Conservation (phyloP, 1,140 invertebrate species). For the Ruditapes philippinarum region DNA sequence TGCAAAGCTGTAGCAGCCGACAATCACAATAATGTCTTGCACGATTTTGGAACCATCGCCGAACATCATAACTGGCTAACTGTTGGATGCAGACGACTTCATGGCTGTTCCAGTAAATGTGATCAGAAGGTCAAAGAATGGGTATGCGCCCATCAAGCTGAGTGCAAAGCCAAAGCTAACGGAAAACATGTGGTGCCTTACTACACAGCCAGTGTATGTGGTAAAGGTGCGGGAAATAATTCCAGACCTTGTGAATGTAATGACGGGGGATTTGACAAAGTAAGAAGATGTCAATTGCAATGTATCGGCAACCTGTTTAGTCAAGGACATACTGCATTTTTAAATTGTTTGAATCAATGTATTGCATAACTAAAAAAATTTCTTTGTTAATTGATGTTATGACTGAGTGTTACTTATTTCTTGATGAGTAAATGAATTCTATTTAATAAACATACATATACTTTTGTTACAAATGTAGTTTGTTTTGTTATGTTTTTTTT, state of each 20-base stretch:
- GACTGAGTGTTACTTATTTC: too few species aligned
- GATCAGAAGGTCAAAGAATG: background rate
- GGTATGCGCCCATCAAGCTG: background rate
- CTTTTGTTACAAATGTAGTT: too few species aligned
- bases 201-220: background rate
- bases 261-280: background rate
- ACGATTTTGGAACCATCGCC: background rate
- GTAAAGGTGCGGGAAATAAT: background rate
- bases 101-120: background rate
- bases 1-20: slow-evolving; percentile 15
- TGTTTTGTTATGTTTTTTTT: too few species aligned
- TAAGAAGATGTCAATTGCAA: background rate
- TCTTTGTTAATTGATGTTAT: too few species aligned
- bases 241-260: background rate
- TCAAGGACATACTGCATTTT: too few species aligned
- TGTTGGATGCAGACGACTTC: background rate
- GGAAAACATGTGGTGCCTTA: background rate
- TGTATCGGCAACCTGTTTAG: too few species aligned
- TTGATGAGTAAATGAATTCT: too few species aligned
- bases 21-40: background rate
- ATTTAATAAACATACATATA: too few species aligned
- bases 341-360: too few species aligned
- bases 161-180: background rate
- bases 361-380: too few species aligned
- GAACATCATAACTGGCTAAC: background rate